Percentiles rank a stretch among this genome's conserved stretches.
Evolutionary conservation across 1,140 invertebrate species (phyloP).

Genomic region (Bombyx mori): ASM3026992v2 NC_085114.1:7927501-7928000

Average conservation of each 20-base stretch:
- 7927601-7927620: conserved; percentile 22
- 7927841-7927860: conserved; percentile 3
- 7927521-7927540: conserved; percentile 11
- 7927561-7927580: conserved; percentile 24
- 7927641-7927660: background rate
- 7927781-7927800: too few relatives aligned
- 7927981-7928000: conserved; percentile 30
- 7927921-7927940: conserved; percentile 83
- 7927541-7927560: conserved; percentile 31
- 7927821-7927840: background rate
- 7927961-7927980: conserved; percentile 85
- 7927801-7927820: too few relatives aligned
- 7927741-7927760: too few relatives aligned
- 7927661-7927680: background rate
- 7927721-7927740: too few relatives aligned
- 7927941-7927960: conserved; percentile 80
- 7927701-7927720: too few relatives aligned
- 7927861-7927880: conserved; percentile 84
- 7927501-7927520: conserved; percentile 9
- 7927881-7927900: conserved; percentile 84
- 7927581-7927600: conserved; percentile 34
- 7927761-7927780: too few relatives aligned
- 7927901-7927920: conserved; percentile 84
- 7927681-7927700: background rate
- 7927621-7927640: conserved; percentile 14